phyloP scores from a whole-genome alignment of 2,888 invertebrate species.

The Melanostoma mellinum region DNA sequence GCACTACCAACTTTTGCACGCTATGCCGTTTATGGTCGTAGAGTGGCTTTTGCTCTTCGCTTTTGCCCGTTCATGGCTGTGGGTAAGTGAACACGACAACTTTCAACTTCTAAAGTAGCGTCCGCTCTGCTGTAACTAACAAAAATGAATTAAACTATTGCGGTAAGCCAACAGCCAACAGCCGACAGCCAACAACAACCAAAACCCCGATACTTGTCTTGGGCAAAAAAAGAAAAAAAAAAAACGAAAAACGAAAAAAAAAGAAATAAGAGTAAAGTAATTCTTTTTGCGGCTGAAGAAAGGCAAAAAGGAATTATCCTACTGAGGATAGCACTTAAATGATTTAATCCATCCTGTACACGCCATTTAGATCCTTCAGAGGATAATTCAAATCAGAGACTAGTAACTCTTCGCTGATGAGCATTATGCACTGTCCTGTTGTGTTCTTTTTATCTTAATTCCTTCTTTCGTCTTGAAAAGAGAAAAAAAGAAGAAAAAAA shows the following conservation, averaged over 20 bases:
- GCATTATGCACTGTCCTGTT: slow-evolving; percentile 51
- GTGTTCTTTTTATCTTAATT: slow-evolving; percentile 10
- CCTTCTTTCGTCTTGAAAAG: slow-evolving; percentile 13
- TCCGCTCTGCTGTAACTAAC: slow-evolving; percentile 31
- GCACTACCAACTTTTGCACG: slow-evolving; percentile 26
- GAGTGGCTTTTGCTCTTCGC: slow-evolving; percentile 53
- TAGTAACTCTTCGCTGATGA: slow-evolving; percentile 62
- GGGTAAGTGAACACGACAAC: slow-evolving; percentile 30
- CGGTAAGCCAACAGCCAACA: slow-evolving; percentile 51
- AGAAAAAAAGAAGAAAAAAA: slow-evolving; percentile 35
- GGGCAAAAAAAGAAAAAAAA: slow-evolving; percentile 11
- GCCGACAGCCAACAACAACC: slow-evolving; percentile 23
- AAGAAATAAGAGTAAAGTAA: background rate
- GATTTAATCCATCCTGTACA: slow-evolving; percentile 60
- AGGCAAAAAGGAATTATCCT: slow-evolving; percentile 38
- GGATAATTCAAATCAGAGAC: slow-evolving; percentile 70
- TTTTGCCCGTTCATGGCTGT: background rate
- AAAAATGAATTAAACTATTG: slow-evolving; percentile 67
- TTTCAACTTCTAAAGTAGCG: slow-evolving; percentile 26
- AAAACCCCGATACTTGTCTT: background rate
- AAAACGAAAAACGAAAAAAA: background rate
- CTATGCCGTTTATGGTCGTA: slow-evolving; percentile 24
- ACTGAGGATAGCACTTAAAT: slow-evolving; percentile 58
- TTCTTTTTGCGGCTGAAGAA: slow-evolving; percentile 4
- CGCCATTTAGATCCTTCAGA: slow-evolving; percentile 67